Conservation (phyloP, 2,113 vertebrate species). For the Pontoporia blainvillei region DNA sequence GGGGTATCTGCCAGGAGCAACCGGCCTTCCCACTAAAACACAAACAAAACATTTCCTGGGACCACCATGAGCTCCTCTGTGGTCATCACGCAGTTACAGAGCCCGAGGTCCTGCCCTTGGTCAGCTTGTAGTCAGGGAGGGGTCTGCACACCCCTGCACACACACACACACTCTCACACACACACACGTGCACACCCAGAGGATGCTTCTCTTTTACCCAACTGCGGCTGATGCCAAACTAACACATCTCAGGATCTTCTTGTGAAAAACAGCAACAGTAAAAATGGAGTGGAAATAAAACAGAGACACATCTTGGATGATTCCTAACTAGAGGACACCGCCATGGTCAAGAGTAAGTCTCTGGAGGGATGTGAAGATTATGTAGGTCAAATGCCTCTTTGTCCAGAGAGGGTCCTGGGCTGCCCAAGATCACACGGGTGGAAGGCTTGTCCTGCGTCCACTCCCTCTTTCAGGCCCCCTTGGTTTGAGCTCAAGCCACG, state of each 20-base stretch:
- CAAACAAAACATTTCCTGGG: not conserved
- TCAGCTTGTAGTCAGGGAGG: not conserved
- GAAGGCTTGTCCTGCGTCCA: not conserved
- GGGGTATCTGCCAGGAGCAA: not conserved
- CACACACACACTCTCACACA: accelerated
- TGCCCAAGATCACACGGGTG: not conserved
- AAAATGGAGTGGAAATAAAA: slow-evolving; percentile 75
- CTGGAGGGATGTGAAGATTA: not conserved
- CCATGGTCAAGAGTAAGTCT: not conserved
- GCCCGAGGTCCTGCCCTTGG: not conserved
- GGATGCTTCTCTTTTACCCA: slow-evolving; percentile 73
- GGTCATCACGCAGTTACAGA: too few relatives aligned
- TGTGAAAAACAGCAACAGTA: slow-evolving; percentile 84
- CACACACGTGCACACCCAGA: accelerated
- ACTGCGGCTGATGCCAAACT: slow-evolving; percentile 83
- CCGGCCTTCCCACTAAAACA: not conserved
- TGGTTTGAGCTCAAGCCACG: not conserved
- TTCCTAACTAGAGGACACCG: not conserved
- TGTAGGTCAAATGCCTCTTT: not conserved
- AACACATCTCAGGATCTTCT: slow-evolving; percentile 87
- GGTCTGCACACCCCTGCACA: accelerated
- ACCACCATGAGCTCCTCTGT: not conserved
- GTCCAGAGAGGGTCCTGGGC: not conserved
- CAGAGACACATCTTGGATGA: not conserved
- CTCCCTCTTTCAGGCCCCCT: not conserved